Conservation (phyloP, 2,797 vertebrate species). For the Coendou prehensilis region DNA sequence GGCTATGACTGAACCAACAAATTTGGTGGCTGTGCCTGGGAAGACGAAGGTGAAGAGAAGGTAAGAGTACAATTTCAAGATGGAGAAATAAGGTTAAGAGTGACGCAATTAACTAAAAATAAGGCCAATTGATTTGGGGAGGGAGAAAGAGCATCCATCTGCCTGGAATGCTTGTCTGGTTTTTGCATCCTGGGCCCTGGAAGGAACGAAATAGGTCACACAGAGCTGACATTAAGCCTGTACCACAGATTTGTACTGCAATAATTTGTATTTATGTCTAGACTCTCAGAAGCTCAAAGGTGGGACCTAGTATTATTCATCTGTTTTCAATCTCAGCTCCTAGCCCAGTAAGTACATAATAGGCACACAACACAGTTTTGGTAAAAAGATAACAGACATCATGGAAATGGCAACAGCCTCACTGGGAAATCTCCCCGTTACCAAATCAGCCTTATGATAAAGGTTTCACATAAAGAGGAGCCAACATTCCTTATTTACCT, state of each 20-base stretch:
- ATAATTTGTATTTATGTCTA: background rate
- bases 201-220: background rate
- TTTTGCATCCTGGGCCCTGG: background rate
- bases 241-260: background rate
- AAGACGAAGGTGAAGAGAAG: background rate
- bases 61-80: background rate
- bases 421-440: conserved; percentile 25
- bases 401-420: background rate
- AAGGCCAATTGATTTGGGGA: too few relatives aligned
- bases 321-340: background rate
- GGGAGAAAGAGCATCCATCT: background rate
- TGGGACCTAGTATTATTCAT: background rate
- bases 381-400: background rate
- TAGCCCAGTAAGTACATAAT: background rate
- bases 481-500: conserved; percentile 23
- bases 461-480: background rate
- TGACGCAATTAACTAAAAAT: conserved; percentile 25
- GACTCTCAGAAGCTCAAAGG: background rate
- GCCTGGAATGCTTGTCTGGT: background rate
- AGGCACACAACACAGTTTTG: background rate
- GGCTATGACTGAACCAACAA: background rate
- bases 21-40: background rate
- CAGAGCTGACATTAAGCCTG: background rate
- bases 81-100: background rate
- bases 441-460: background rate